phyloP scores from a whole-genome alignment of 2,888 invertebrate species.

The Heteromurus nitidus region DNA sequence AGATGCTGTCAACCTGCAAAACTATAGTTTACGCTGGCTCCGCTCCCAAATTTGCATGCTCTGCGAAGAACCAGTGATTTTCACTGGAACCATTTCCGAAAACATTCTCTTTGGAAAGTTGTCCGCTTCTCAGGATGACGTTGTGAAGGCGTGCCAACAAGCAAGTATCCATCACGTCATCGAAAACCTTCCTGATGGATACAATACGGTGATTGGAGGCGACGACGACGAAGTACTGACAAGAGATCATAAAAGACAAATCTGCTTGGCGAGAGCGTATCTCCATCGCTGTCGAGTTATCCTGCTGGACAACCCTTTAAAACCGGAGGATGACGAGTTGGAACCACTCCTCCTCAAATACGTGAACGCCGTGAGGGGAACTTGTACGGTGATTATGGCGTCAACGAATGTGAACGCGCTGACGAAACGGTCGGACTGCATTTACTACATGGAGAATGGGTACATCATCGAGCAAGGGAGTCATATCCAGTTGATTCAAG shows the following conservation, averaged over 20 bases:
- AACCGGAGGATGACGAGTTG: slow-evolving; percentile 34
- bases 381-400: slow-evolving; percentile 50
- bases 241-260: slow-evolving; percentile 39
- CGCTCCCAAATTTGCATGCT: slow-evolving; percentile 58
- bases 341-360: slow-evolving; percentile 13
- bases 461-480: slow-evolving; percentile 51
- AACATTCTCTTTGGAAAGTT: slow-evolving; percentile 62
- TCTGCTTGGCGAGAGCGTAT: slow-evolving; percentile 61
- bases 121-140: slow-evolving; percentile 44
- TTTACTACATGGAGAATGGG: slow-evolving; percentile 56
- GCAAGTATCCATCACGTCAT: slow-evolving; percentile 55
- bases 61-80: slow-evolving; percentile 51
- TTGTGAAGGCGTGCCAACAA: slow-evolving; percentile 55
- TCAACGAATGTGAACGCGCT: slow-evolving; percentile 34
- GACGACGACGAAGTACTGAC: slow-evolving; percentile 28
- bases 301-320: slow-evolving; percentile 58
- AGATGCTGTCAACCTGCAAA: slow-evolving; percentile 62
- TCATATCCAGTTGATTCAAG: slow-evolving; percentile 48
- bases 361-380: slow-evolving; percentile 27
- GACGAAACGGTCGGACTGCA: slow-evolving; percentile 52
- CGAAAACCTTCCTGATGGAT: slow-evolving; percentile 42
- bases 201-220: slow-evolving; percentile 33
- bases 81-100: slow-evolving; percentile 64
- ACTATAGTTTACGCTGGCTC: slow-evolving; percentile 64
- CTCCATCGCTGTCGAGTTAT: slow-evolving; percentile 48